Base-by-base conservation (phyloP, 2,113 vertebrate genomes). In the Mastomys natalensis region DNA sequence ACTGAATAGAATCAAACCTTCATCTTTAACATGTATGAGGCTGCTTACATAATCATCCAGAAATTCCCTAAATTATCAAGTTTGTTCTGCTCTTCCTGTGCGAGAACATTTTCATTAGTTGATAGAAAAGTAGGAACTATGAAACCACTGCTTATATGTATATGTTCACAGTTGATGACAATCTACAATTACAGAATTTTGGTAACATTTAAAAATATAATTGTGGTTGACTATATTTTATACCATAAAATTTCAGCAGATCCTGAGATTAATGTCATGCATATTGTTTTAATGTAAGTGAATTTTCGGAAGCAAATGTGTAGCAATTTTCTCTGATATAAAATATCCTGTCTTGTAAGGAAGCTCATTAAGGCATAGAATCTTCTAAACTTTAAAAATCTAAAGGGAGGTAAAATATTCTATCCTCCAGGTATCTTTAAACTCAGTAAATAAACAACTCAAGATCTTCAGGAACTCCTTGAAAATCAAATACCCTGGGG, bases 31-130 rank as follows among this genome's bases (percentile, higher is more conserved):
- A 72, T 72, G 62, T 89, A 55, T 81, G 81, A 95, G 51, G 82
- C 45, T 77, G 45, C 86, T 93, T 88, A 60, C 40, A 45, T 92
- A 76, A 91, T 74, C 91, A 76, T 53, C 29, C 64, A 77, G 92
- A 26, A 9, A 60, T 84, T 62, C 55, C 77, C 77, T 70, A 43
- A 97, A 90, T 53, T 88, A 64, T 68, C 9, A 31, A 55, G 6
- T 45, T 58, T 62, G 40, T 17, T 88, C 37, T 66, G 12, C 53
- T 8, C 13, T n/a, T 96, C 5, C 60, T 73, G 16, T 45, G 87
- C 7, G 7, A 96, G 22, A 95, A 93, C 26, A 70, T 85, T 90
- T 45, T 92, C n/a, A 82, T 84, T 95, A 55, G 9, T 84, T 94
- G 8, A 84, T 45, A 53, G 43, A 74, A 90, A 64, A 84, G 5